Evolutionary conservation across 2,797 vertebrate species (phyloP).

Genomic region (Microtus californicus): DNA sequence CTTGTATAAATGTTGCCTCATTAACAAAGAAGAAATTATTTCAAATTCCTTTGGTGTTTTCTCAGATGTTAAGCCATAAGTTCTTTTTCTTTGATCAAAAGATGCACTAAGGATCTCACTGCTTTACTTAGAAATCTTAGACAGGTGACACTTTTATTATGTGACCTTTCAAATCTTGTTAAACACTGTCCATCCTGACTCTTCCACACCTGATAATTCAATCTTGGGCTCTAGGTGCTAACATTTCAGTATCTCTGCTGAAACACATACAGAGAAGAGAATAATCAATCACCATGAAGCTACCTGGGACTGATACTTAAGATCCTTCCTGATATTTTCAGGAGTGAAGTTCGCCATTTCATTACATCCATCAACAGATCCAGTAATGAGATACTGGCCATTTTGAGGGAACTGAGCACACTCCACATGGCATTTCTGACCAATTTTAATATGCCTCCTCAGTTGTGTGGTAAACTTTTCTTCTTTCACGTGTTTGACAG

Average conservation of each 20-base stretch:
- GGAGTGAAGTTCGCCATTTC: conserved; percentile 98
- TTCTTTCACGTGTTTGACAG: conserved; percentile 98
- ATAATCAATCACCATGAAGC: conserved; percentile 99
- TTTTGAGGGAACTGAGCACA: conserved; percentile 97
- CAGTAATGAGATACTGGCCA: conserved; percentile 95
- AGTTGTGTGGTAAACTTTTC: conserved; percentile 98
- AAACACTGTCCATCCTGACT: conserved; percentile 96
- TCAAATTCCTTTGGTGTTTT: conserved; percentile 95
- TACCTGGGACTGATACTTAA: conserved; percentile 96
- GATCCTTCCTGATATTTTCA: conserved; percentile 96
- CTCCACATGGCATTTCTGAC: conserved; percentile 97
- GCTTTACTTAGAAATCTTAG: conserved; percentile 95
- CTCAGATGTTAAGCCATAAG: conserved; percentile 96
- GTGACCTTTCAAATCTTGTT: conserved; percentile 94
- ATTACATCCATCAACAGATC: conserved; percentile 96
- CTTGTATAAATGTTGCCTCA: conserved; percentile 94
- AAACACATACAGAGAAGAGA: conserved; percentile 96
- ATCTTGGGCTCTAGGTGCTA: conserved; percentile 95
- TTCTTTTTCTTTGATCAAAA: conserved; percentile 96
- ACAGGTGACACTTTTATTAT: conserved; percentile 96
- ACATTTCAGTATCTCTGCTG: conserved; percentile 94
- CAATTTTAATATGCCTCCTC: conserved; percentile 98
- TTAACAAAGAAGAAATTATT: conserved; percentile 95
- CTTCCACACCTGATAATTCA: conserved; percentile 98
- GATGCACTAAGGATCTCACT: conserved; percentile 96